These are phyloP conservation scores for Chauna torquata DNA, from an alignment of 2,113 vertebrate genomes.

Conservation along the genomic window DNA sequence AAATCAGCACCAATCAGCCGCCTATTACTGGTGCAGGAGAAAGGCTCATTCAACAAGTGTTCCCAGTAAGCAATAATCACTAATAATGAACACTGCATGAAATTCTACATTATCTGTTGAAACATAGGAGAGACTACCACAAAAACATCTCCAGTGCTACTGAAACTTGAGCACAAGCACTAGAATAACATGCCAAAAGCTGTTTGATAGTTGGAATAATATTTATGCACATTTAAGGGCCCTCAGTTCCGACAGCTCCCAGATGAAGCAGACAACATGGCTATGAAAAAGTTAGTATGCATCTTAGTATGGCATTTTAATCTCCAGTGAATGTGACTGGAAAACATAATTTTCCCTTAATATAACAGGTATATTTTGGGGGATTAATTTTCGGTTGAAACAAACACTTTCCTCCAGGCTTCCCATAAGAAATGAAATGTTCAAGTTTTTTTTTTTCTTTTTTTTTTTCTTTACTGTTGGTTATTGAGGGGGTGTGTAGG, in stretches of 20 bases:
- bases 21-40: background rate
- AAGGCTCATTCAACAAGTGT: background rate
- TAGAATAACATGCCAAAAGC: background rate
- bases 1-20: slow-evolving; percentile 14
- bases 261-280: background rate
- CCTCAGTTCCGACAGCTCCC: background rate
- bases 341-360: background rate
- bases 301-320: background rate
- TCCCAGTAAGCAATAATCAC: background rate
- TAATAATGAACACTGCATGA: background rate
- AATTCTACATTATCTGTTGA: background rate
- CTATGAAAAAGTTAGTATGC: background rate
- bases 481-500: background rate
- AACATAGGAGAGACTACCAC: background rate
- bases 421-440: background rate
- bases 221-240: background rate
- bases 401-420: background rate
- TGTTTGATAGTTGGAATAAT: background rate
- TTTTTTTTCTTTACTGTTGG: background rate
- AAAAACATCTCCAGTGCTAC: background rate
- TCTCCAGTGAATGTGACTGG: background rate
- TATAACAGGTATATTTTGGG: background rate
- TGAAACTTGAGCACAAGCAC: background rate
- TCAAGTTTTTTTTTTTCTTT: background rate
- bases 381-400: background rate